Evolutionary conservation across 1,140 invertebrate species (phyloP).

Genomic region (Elymnias hypermnestra): DNA sequence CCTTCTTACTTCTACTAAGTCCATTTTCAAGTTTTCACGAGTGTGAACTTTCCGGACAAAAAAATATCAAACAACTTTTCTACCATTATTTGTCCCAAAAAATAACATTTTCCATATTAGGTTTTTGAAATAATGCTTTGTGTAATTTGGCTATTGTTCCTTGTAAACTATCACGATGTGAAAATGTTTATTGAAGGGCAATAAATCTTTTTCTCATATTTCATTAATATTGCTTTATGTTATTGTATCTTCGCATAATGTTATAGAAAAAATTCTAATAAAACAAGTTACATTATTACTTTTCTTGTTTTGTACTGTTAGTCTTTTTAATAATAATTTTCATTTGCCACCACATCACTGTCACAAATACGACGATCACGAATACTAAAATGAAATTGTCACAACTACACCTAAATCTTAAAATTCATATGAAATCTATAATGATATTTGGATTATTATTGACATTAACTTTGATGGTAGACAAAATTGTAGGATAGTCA

Average conservation of each 20-base stretch:
- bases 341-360: conserved; percentile 4
- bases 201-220: no score
- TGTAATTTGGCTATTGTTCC: no score
- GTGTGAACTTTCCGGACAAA: no score
- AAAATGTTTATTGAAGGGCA: no score
- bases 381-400: conserved; percentile 8
- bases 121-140: no score
- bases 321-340: not conserved
- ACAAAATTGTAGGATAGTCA: conserved; percentile 46
- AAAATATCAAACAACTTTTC: no score
- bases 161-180: no score
- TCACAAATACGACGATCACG: conserved; percentile 7
- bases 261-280: not conserved
- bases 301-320: conserved; percentile 12
- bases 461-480: conserved; percentile 39
- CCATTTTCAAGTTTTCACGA: no score
- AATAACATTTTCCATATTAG: no score
- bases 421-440: conserved; percentile 16
- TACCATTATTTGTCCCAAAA: no score
- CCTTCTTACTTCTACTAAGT: no score
- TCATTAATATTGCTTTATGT: not conserved
- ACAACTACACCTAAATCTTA: not conserved
- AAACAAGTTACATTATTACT: not conserved
- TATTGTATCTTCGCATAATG: not conserved
- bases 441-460: conserved; percentile 13